Evolutionary conservation across 2,113 vertebrate genomes (phyloP).

Genomic region (Marmota monax): DNA sequence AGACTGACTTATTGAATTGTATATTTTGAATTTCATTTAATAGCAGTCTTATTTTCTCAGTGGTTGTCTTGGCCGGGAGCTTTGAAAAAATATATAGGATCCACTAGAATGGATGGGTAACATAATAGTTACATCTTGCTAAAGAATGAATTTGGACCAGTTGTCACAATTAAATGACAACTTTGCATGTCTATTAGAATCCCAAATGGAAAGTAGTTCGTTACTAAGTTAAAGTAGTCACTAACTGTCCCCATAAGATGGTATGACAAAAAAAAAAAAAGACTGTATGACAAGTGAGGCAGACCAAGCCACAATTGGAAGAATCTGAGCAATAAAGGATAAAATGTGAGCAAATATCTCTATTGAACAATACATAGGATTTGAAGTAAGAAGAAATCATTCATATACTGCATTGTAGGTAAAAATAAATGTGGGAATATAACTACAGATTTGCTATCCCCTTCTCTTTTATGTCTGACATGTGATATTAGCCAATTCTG

Average conservation of each 20-base stretch:
- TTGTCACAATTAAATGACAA: background rate
- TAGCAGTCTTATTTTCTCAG: slow-evolving; percentile 43
- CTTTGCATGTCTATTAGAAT: background rate
- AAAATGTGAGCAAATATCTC: background rate
- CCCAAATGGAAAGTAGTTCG: background rate
- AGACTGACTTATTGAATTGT: slow-evolving; percentile 40
- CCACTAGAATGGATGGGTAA: background rate
- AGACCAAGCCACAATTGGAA: background rate
- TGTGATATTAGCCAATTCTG: background rate
- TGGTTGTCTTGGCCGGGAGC: background rate
- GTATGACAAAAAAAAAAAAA: background rate
- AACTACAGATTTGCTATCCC: background rate
- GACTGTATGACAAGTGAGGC: background rate
- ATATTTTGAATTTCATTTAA: slow-evolving; percentile 32
- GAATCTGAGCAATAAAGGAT: background rate
- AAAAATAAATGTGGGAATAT: background rate
- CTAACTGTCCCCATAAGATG: background rate
- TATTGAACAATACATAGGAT: background rate
- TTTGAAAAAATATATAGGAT: background rate
- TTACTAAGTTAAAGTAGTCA: background rate
- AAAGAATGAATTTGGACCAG: background rate
- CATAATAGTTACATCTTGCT: background rate
- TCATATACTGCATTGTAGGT: background rate
- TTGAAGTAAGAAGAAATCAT: background rate
- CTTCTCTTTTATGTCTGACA: background rate